Percentiles rank a stretch among this genome's conserved stretches.
Conservation (phyloP, 2,888 invertebrate genomes). For the Noctua comes region DNA sequence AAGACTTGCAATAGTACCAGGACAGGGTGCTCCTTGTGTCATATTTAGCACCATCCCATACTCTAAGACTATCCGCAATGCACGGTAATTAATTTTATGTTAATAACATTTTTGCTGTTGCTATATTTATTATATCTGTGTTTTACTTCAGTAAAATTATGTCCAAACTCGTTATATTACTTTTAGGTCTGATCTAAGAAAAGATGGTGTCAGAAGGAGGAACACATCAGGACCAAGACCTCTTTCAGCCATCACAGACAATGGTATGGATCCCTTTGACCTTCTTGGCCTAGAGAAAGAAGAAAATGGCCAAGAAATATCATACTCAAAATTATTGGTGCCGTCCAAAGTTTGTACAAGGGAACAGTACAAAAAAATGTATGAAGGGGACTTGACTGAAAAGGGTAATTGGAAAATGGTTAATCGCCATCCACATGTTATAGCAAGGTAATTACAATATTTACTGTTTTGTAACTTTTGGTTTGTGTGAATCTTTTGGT, state of each 20-base stretch:
- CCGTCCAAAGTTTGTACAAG: conserved; percentile 91
- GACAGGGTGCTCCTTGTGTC: conserved; percentile 94
- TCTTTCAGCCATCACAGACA: conserved; percentile 95
- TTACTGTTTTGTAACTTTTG: conserved; percentile 34
- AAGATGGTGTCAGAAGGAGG: conserved; percentile 94
- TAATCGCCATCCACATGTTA: conserved; percentile 89
- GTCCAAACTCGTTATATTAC: background rate
- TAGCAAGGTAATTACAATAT: conserved; percentile 87
- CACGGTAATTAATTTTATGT: conserved; percentile 85
- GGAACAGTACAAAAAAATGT: conserved; percentile 87
- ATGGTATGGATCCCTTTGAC: conserved; percentile 95
- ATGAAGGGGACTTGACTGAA: conserved; percentile 86
- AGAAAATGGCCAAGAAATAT: conserved; percentile 97
- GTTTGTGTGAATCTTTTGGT: conserved; percentile 21
- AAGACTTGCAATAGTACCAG: conserved; percentile 95
- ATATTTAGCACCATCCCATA: conserved; percentile 97
- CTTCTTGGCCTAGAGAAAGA: conserved; percentile 95
- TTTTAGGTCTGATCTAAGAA: conserved; percentile 91
- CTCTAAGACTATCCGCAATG: conserved; percentile 91
- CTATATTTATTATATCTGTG: background rate
- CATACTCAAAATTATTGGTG: conserved; percentile 95
- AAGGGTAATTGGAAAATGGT: conserved; percentile 84
- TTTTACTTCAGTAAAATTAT: background rate
- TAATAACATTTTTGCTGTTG: background rate
- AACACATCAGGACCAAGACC: conserved; percentile 96